phyloP scores from a whole-genome alignment of 2,797 vertebrate genomes.

The Propithecus deckenii region DNA sequence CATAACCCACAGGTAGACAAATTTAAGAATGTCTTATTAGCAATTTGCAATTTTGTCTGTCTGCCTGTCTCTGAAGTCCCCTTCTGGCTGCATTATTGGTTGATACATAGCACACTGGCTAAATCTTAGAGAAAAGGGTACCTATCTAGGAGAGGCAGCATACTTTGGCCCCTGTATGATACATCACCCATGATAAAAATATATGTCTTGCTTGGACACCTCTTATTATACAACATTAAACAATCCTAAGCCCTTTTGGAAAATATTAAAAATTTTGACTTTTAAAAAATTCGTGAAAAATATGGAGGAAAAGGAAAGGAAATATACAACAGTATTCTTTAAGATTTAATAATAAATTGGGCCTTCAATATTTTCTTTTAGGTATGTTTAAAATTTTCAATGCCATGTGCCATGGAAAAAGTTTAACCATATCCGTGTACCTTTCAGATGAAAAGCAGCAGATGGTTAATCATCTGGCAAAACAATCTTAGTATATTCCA shows the following conservation, averaged over 20 bases:
- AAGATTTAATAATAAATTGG: not conserved
- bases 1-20: not conserved
- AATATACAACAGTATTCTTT: not conserved
- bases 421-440: not conserved
- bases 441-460: not conserved
- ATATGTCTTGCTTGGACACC: not conserved
- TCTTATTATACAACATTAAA: not conserved
- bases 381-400: not conserved
- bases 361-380: not conserved
- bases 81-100: not conserved
- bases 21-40: not conserved
- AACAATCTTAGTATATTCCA: not conserved
- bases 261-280: not conserved
- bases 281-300: not conserved
- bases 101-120: not conserved
- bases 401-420: not conserved
- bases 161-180: not conserved
- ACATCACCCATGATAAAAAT: not conserved
- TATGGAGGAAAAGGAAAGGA: not conserved
- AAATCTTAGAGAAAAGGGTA: not conserved
- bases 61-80: not conserved
- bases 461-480: not conserved
- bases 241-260: not conserved
- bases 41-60: not conserved
- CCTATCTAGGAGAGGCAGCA: not conserved